Percentiles rank a stretch among this genome's conserved stretches.
Evolutionary conservation across 1,140 invertebrate genomes (phyloP).

Genomic region (Druon quercuslanigerum): DNA sequence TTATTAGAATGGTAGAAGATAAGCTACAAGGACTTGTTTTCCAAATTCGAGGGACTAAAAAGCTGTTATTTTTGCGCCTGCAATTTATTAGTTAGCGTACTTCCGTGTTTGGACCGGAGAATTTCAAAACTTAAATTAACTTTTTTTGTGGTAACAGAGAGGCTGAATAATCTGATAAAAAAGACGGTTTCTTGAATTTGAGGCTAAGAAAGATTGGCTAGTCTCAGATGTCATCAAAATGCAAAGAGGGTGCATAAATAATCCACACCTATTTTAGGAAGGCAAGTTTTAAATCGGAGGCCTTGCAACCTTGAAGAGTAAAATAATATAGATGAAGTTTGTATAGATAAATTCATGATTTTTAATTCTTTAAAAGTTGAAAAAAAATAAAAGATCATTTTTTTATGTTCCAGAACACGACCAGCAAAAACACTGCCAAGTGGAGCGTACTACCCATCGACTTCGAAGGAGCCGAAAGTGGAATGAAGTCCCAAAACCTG

Average conservation of each 20-base stretch:
- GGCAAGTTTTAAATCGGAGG: neutral
- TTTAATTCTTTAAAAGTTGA: neutral
- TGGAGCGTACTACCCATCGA: conserved; percentile 3
- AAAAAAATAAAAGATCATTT: conserved; percentile 1
- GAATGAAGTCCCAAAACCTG: conserved; percentile 22
- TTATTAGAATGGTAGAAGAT: no score
- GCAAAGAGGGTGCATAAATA: conserved; percentile 15
- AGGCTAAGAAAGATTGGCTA: neutral
- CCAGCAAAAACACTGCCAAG: conserved; percentile 64
- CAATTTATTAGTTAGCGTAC: neutral
- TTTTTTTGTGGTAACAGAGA: neutral
- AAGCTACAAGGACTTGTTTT: neutral
- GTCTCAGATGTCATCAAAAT: conserved; percentile 11
- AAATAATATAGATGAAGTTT: neutral
- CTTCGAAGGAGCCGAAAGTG: conserved; percentile 18
- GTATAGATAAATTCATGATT: neutral
- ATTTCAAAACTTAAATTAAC: neutral
- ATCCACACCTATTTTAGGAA: neutral
- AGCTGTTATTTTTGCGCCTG: conserved; percentile 4
- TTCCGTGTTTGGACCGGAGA: conserved; percentile 1
- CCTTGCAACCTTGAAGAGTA: neutral
- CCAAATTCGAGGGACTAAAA: neutral
- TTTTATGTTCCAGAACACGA: conserved; percentile 64
- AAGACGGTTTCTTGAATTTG: neutral
- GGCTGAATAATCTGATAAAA: neutral